Conservation (phyloP, 2,888 invertebrate species). For the Copidosoma aretas region DNA sequence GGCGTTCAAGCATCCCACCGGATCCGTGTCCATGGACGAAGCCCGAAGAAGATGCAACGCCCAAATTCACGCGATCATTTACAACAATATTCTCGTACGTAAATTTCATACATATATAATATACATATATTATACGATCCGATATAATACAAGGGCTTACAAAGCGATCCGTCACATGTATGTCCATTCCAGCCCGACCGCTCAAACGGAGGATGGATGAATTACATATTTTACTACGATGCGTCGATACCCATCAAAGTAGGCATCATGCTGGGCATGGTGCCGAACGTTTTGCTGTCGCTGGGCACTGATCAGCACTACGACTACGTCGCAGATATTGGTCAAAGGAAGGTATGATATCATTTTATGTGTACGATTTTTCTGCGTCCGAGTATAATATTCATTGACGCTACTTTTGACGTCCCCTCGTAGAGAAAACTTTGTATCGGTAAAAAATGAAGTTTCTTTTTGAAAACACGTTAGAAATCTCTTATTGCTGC, state of each 20-base stretch:
- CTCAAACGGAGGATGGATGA: constrained; percentile 27
- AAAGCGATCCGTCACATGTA: too few species aligned
- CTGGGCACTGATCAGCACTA: constrained; percentile 64
- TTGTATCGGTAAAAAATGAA: too few species aligned
- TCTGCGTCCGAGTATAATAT: too few species aligned
- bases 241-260: constrained; percentile 58
- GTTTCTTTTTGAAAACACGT: too few species aligned
- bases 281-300: constrained; percentile 61
- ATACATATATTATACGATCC: too few species aligned
- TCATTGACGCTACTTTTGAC: too few species aligned
- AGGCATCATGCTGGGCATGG: constrained; percentile 62
- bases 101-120: neutral
- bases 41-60: constrained; percentile 66
- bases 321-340: constrained; percentile 55
- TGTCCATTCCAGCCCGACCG: constrained; percentile 42
- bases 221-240: constrained; percentile 56
- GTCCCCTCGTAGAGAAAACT: too few species aligned
- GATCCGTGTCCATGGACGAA: constrained; percentile 73
- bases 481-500: too few species aligned
- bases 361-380: too few species aligned
- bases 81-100: constrained; percentile 46
- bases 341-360: constrained; percentile 56
- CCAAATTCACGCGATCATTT: constrained; percentile 43
- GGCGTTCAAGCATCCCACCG: constrained; percentile 71
- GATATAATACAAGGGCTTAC: too few species aligned